A percentile compares a stretch with the other conserved stretches of the same genome.
phyloP scores from a whole-genome alignment of 1,140 invertebrate genomes.

The Eurosta solidaginis region DNA sequence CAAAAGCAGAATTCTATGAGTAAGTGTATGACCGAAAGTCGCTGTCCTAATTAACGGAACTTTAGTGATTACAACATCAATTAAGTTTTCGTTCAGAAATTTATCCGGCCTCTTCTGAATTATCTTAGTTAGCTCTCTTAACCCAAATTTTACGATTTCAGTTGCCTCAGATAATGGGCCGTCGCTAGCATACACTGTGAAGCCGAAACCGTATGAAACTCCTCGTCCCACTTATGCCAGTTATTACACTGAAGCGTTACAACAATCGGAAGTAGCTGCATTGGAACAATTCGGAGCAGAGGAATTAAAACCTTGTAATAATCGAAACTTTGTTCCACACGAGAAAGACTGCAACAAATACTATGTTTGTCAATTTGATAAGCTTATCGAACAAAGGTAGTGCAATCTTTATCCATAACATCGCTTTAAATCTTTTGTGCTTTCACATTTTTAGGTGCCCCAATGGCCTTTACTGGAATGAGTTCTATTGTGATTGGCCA shows the following conservation, averaged over 20 bases:
- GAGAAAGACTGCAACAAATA: slow-evolving; percentile 77
- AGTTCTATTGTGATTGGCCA: slow-evolving; percentile 80
- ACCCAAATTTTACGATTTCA: slow-evolving; percentile 10
- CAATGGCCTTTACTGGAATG: slow-evolving; percentile 74
- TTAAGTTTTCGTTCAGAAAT: too few species aligned
- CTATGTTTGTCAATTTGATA: slow-evolving; percentile 76
- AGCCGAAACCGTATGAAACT: slow-evolving; percentile 22
- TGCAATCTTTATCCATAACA: background rate
- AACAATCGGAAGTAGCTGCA: slow-evolving; percentile 28
- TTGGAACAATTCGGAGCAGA: slow-evolving; percentile 39
- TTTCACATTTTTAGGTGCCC: slow-evolving; percentile 64
- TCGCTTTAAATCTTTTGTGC: background rate
- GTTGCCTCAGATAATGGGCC: slow-evolving; percentile 13
- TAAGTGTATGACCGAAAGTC: slow-evolving; percentile 38
- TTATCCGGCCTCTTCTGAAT: too few species aligned
- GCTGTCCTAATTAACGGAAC: background rate
- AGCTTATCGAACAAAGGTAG: slow-evolving; percentile 64
- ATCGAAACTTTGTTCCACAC: slow-evolving; percentile 68
- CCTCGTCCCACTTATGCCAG: background rate
- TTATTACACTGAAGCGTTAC: background rate
- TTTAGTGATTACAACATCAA: too few species aligned
- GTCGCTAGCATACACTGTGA: background rate
- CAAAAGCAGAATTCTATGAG: slow-evolving; percentile 45
- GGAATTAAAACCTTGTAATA: slow-evolving; percentile 63
- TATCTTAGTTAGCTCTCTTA: too few species aligned